Base-by-base conservation (phyloP, 2,113 vertebrate genomes). In the Perccottus glenii region DNA sequence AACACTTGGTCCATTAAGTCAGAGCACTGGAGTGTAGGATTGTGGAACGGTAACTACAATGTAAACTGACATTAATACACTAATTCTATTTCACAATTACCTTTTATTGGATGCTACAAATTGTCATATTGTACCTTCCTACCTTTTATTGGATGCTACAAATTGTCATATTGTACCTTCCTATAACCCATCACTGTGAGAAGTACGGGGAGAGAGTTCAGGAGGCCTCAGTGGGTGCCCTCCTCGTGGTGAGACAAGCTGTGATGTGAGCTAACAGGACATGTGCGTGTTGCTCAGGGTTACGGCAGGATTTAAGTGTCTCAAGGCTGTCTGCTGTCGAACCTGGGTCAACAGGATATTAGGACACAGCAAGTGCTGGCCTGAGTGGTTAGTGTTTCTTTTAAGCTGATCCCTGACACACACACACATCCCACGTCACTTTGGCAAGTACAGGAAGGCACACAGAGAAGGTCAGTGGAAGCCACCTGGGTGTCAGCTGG, bases 341-440 rank as follows among this genome's bases (percentile, higher is more conserved):
- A 83, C 80, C 73, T 40, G 46, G 87, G 84, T 87, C 86, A 88
- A 76, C 80, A 87, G 87, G 83, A 88, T 84, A 77, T 87, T 81
- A 81, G 82, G 76, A 72, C 79, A 84, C 58, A 52, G 64, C 56
- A 74, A 78, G 67, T 60, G 71, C 47, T n/a, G 63, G 77, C 65
- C 49, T n/a, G 35, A 60, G 68, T 66, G 66, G 64, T 36, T 32
- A 59, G 51, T 45, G 60, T 72, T 63, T 85, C 80, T 77, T 70
- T 72, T 81, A 64, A 76, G 69, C 77, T 53, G 67, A 85, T 84
- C 72, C 72, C 51, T 48, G 48, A 67, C 67, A 59, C 19, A 27
- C 19, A 27, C 56, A 67, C 59, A 64, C 19, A 8, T 65, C 16
- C 62, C 12, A 11, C 11, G 53, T 45, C 61, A 16, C 49, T 55